Evolutionary conservation across 2,113 vertebrate species (phyloP).

Genomic region (Andinoacara biseriatus): DNA sequence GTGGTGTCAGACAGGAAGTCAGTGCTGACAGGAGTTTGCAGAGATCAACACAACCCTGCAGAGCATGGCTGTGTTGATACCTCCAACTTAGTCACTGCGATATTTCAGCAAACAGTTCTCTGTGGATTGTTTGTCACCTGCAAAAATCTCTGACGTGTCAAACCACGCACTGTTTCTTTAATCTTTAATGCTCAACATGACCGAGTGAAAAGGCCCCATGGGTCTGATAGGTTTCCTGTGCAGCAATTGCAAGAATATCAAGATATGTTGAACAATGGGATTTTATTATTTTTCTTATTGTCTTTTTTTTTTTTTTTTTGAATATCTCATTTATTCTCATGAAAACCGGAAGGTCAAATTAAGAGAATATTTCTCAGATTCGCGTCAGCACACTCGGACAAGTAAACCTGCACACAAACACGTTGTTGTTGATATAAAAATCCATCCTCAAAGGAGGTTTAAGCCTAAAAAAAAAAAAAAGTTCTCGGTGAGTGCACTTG

Average conservation of each 20-base stretch:
- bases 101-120: neutral
- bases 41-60: constrained; percentile 5
- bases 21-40: constrained; percentile 29
- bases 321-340: neutral
- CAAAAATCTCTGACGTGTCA: neutral
- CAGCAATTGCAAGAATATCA: neutral
- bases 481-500: neutral
- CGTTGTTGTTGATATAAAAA: neutral
- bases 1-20: constrained; percentile 79
- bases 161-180: neutral
- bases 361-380: neutral
- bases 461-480: neutral
- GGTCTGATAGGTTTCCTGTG: neutral
- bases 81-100: neutral
- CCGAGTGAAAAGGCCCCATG: neutral
- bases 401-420: neutral
- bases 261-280: neutral
- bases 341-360: neutral
- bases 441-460: neutral
- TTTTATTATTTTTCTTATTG: neutral
- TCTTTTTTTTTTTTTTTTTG: neutral
- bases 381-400: neutral
- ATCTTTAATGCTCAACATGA: neutral
- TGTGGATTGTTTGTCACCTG: neutral
- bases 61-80: neutral